phyloP scores from a whole-genome alignment of 2,113 vertebrate species.

The Sinocyclocheilus grahami region DNA sequence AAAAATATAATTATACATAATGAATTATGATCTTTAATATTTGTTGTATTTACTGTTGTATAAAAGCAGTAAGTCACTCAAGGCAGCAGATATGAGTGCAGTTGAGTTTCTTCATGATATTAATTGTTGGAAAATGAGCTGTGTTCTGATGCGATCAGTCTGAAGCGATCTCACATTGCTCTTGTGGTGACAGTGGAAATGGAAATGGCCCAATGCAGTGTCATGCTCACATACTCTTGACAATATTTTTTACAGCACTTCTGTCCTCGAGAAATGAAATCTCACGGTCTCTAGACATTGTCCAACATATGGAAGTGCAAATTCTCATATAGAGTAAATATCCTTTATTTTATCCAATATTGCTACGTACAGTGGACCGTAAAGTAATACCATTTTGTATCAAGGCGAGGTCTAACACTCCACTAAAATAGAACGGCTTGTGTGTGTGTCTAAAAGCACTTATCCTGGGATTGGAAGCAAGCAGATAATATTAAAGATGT shows the following conservation, averaged over 20 bases:
- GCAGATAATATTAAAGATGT: conserved; percentile 40
- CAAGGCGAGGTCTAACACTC: not conserved
- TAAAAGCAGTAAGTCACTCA: not conserved
- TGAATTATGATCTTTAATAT: not conserved
- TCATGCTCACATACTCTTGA: not conserved
- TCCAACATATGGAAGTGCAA: conserved; percentile 14
- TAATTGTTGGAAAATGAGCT: not conserved
- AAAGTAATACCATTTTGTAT: conserved; percentile 28
- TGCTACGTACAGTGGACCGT: not conserved
- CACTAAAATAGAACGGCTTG: conserved; percentile 1
- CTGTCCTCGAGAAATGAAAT: not conserved
- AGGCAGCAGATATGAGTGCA: not conserved
- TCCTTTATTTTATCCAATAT: not conserved
- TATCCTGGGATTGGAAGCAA: conserved; percentile 14
- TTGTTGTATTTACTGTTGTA: conserved; percentile 1
- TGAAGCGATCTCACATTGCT: not conserved
- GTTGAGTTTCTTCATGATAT: not conserved
- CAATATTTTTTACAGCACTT: not conserved
- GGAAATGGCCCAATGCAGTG: not conserved
- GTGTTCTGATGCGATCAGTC: not conserved
- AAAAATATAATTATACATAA: not conserved
- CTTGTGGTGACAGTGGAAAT: not conserved
- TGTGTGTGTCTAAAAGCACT: conserved; percentile 9
- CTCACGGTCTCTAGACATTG: not conserved
- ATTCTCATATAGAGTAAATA: conserved; percentile 21